Conservation (phyloP, 2,113 vertebrate genomes). For the Oncorhynchus tshawytscha region DNA sequence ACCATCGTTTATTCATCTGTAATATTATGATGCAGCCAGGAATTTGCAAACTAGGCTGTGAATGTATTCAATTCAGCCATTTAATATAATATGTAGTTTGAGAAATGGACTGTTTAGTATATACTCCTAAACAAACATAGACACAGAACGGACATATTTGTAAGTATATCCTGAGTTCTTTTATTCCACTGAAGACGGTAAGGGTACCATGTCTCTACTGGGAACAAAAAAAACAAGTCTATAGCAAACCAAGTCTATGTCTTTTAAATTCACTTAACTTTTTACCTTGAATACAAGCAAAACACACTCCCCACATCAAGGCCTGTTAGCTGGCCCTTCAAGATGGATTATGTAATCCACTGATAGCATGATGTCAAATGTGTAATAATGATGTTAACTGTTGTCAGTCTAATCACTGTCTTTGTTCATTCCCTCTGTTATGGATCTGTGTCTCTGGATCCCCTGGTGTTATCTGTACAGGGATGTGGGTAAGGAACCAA, state of each 20-base stretch:
- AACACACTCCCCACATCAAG: neutral
- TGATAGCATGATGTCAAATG: conserved; percentile 5
- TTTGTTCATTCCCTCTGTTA: conserved; percentile 60
- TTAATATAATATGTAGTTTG: too few species aligned
- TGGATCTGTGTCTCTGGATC: conserved; percentile 54
- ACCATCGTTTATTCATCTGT: conserved; percentile 10
- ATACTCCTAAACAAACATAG: neutral
- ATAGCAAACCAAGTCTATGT: too few species aligned
- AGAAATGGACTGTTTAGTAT: conserved; percentile 24
- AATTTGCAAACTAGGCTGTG: neutral
- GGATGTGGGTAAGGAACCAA: conserved; percentile 90
- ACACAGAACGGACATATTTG: neutral
- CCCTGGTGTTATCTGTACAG: conserved; percentile 66
- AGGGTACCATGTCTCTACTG: neutral
- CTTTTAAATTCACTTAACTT: too few species aligned
- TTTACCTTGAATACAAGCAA: neutral
- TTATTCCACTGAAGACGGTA: neutral
- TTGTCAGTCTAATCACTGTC: conserved; percentile 63
- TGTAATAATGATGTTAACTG: conserved; percentile 5
- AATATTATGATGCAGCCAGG: conserved; percentile 19
- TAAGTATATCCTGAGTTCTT: too few species aligned
- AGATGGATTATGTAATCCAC: neutral
- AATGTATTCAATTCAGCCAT: neutral
- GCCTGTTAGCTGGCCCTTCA: neutral
- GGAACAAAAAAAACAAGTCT: too few species aligned